Evolutionary conservation across 2,888 invertebrate genomes (phyloP), one percentile per base, ranked within the genome.

Genomic region (Eurytoma adleriae): DNA sequence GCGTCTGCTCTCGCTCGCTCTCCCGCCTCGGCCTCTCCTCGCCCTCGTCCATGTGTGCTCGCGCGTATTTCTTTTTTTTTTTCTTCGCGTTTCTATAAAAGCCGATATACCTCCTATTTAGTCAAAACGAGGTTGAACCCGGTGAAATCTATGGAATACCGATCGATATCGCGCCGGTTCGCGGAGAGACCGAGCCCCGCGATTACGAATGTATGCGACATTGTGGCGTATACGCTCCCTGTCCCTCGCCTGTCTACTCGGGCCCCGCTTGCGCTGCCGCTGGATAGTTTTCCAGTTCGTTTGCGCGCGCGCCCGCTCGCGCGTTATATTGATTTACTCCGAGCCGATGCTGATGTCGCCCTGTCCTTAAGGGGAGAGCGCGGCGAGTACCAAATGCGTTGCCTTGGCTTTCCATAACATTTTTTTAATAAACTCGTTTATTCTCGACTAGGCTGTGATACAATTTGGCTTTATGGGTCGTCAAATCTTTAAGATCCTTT

Each of bases 21-120:
- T 48, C 13, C 62, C 50, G 16, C 10, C 24, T 61, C 61, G 40
- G 3, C n/a, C 16, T 40, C 27, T 18, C 14, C 50, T 67, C 54
- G 52, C 59, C 14, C 40, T 16, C 66, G 48, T 64, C 14, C 30
- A 13, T 52, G 54, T 12, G 20, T 20, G 30, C 68, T 52, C 24
- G 10, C 20, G 68, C 30, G 16, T 62, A 12, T 27, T n/a, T 67
- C 16, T 75, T 40, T 66, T 66, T 24, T 62, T 20, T 61, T 52
- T 2, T 27, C 57, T 69, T 64, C 70, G 68, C 56, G 69, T 80
- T 85, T 85, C 86, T 85, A 85, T 87, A 86, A 87, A 88, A 87
- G 88, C 86, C 87, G 85, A 87, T 86, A 87, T 86, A 86, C 85
- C 40, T 87, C 87, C 87, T 88, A 86, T 88, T 89, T 87, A 87